These are phyloP conservation scores for Euleptes europaea DNA, from an alignment of 2,113 vertebrate genomes.

Conservation along the genomic window DNA sequence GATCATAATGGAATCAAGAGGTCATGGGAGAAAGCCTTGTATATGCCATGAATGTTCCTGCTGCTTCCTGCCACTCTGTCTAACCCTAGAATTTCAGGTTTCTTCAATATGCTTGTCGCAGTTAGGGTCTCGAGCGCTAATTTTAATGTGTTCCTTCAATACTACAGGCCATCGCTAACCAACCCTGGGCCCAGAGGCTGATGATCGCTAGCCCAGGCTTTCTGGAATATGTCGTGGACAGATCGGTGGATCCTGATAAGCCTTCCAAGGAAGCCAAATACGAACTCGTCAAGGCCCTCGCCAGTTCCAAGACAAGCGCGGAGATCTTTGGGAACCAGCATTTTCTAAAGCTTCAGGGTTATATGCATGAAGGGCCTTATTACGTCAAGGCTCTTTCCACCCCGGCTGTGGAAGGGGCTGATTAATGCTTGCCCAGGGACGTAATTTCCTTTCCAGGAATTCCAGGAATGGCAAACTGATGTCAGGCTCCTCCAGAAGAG, in stretches of 20 bases:
- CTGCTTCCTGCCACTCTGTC: too few relatives aligned
- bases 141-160: neutral
- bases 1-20: neutral
- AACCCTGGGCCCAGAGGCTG: conserved; percentile 90
- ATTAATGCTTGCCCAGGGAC: conserved; percentile 68
- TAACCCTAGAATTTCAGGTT: neutral
- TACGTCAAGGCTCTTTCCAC: conserved; percentile 85
- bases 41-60: too few relatives aligned
- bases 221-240: conserved; percentile 91
- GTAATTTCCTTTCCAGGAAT: neutral
- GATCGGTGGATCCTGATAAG: conserved; percentile 88
- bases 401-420: conserved; percentile 89
- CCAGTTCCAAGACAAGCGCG: conserved; percentile 81
- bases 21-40: too few relatives aligned
- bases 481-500: neutral
- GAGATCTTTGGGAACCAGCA: conserved; percentile 89
- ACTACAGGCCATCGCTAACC: conserved; percentile 86
- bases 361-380: conserved; percentile 90
- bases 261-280: conserved; percentile 93
- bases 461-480: neutral
- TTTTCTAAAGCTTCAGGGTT: conserved; percentile 88
- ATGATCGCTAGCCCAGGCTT: conserved; percentile 92
- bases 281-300: conserved; percentile 88
- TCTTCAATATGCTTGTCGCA: conserved; percentile 6
- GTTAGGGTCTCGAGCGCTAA: too few relatives aligned